Evolutionary conservation across 2,113 vertebrate genomes (phyloP).

Genomic region (Lutjanus erythropterus): DNA sequence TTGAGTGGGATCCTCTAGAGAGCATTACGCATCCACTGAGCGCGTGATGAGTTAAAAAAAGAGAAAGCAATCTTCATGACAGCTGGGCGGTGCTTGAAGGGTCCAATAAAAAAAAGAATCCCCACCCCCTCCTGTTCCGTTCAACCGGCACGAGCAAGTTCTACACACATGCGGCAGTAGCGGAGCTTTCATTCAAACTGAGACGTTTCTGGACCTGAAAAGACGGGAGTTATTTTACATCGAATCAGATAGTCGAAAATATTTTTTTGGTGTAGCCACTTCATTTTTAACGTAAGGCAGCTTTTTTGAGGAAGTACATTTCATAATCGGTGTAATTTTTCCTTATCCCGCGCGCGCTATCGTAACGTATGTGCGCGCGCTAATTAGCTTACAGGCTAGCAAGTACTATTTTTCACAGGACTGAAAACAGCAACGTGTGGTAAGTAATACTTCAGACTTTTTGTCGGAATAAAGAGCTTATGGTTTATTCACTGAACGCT

Average conservation of each 20-base stretch:
- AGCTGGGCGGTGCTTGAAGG: constrained; percentile 44
- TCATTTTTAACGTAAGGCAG: not conserved
- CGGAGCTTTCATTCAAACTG: constrained; percentile 49
- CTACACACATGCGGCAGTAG: constrained; percentile 26
- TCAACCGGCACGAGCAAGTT: constrained; percentile 46
- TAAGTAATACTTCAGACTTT: constrained; percentile 53
- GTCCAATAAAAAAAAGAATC: constrained; percentile 54
- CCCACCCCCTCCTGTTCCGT: not conserved
- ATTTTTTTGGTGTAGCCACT: not conserved
- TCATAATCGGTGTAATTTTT: constrained; percentile 1
- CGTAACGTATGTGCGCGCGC: constrained; percentile 48
- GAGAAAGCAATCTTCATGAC: not conserved
- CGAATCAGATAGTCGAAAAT: not conserved
- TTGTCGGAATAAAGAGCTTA: fast-evolving
- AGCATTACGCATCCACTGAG: not conserved
- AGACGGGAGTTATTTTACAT: not conserved
- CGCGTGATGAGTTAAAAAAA: constrained; percentile 9
- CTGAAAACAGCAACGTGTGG: constrained; percentile 64
- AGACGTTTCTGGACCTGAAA: constrained; percentile 9
- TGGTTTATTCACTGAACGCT: not conserved
- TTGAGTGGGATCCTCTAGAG: not conserved
- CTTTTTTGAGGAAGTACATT: constrained; percentile 8
- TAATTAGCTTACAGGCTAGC: constrained; percentile 70
- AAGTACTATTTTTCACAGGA: constrained; percentile 13
- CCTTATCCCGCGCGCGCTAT: constrained; percentile 76